A percentile compares a stretch with the other conserved stretches of the same genome.
phyloP scores from a whole-genome alignment of 2,113 vertebrate genomes.

The Acanthochromis polyacanthus region DNA sequence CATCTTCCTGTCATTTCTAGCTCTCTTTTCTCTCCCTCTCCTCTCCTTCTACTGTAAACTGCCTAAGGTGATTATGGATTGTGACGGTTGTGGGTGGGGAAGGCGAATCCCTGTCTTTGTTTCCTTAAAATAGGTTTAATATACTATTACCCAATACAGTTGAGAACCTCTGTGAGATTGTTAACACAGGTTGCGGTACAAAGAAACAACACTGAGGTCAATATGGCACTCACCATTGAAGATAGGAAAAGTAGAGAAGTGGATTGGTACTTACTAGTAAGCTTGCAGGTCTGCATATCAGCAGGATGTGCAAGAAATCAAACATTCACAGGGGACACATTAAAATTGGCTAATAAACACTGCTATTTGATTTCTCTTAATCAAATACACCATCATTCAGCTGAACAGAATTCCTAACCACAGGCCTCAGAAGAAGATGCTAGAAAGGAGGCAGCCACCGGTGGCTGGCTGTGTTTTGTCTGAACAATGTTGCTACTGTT shows the following conservation, averaged over 20 bases:
- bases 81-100: slow-evolving; percentile 59
- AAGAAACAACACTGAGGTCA: slow-evolving; percentile 26
- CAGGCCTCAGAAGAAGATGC: slow-evolving; percentile 46
- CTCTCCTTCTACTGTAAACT: slow-evolving; percentile 59
- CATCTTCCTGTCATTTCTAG: slow-evolving; percentile 64
- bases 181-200: slow-evolving; percentile 23
- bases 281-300: slow-evolving; percentile 48
- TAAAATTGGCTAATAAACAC: slow-evolving; percentile 67
- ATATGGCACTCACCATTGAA: background rate
- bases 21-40: slow-evolving; percentile 53
- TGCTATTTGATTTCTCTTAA: slow-evolving; percentile 74
- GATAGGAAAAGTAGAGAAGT: background rate
- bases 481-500: slow-evolving; percentile 48
- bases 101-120: slow-evolving; percentile 68
- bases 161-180: slow-evolving; percentile 27
- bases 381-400: slow-evolving; percentile 75
- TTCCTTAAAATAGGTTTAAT: slow-evolving; percentile 73
- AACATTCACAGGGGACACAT: slow-evolving; percentile 55
- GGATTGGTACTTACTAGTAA: background rate
- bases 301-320: slow-evolving; percentile 45
- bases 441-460: slow-evolving; percentile 43
- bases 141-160: slow-evolving; percentile 52
- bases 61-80: slow-evolving; percentile 76
- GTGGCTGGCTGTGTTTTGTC: slow-evolving; percentile 52
- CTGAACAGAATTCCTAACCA: slow-evolving; percentile 46